Conservation (phyloP, 2,797 vertebrate species). For the Heterohyrax brucei region DNA sequence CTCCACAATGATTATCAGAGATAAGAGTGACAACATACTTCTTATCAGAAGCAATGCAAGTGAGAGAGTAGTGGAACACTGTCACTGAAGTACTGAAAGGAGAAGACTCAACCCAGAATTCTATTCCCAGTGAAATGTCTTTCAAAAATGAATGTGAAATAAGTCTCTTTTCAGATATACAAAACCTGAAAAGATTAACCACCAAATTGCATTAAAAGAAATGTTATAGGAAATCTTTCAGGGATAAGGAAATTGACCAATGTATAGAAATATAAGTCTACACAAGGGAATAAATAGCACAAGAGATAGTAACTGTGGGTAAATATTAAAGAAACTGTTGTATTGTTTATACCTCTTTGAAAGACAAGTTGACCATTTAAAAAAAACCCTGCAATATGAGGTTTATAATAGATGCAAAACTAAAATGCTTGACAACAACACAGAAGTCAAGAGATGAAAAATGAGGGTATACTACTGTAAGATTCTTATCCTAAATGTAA, state of each 20-base stretch:
- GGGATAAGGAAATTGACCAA: background rate
- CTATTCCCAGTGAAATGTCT: too few species aligned
- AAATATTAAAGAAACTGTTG: background rate
- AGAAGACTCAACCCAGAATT: too few species aligned
- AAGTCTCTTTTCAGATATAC: too few species aligned
- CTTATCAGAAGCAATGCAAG: background rate
- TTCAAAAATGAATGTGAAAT: too few species aligned
- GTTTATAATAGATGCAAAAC: background rate
- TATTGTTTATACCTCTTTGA: background rate
- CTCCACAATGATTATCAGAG: background rate
- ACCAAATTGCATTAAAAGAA: too few species aligned
- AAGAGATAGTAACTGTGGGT: background rate
- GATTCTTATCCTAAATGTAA: too few species aligned
- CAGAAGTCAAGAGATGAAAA: background rate
- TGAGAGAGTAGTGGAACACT: too few species aligned
- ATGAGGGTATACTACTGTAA: too few species aligned
- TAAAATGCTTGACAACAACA: background rate
- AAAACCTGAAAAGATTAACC: too few species aligned
- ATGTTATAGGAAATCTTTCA: background rate
- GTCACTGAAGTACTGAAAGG: too few species aligned
- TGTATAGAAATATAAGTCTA: background rate
- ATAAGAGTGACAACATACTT: background rate
- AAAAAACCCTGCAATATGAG: background rate
- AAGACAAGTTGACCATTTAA: background rate
- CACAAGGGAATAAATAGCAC: background rate